Evolutionary conservation across 2,113 vertebrate species (phyloP).

Genomic region (Echinops telfairi): DNA sequence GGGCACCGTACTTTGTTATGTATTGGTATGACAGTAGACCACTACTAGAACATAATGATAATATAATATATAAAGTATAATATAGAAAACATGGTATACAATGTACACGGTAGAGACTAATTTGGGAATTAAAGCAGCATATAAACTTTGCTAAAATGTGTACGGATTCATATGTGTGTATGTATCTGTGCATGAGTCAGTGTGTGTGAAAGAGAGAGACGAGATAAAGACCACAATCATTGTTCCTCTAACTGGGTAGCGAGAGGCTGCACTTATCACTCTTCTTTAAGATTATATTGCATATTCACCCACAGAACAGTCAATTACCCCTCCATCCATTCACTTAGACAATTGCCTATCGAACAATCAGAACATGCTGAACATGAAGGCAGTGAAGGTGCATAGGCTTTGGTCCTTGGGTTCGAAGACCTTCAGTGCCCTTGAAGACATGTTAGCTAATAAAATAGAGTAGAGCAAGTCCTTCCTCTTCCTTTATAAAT

Average conservation of each 20-base stretch:
- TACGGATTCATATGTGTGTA: neutral
- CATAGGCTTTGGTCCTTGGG: neutral
- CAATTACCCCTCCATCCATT: neutral
- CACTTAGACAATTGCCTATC: neutral
- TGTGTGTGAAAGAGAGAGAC: neutral
- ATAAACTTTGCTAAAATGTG: neutral
- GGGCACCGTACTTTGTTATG: neutral
- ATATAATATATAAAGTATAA: too few species aligned
- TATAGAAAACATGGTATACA: too few species aligned
- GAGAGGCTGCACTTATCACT: neutral
- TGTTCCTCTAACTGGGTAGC: neutral
- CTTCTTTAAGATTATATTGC: neutral
- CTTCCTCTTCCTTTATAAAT: slow-evolving; percentile 12
- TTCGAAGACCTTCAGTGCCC: neutral
- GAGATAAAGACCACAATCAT: neutral
- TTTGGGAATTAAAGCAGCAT: neutral
- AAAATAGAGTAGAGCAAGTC: too few species aligned
- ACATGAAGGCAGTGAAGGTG: neutral
- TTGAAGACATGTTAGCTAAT: neutral
- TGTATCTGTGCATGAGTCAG: neutral
- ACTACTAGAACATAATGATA: too few species aligned
- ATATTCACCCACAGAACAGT: neutral
- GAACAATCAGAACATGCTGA: neutral
- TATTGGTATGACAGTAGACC: neutral
- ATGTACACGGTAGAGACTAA: neutral